Evolutionary conservation across 2,888 invertebrate genomes (phyloP).

Genomic region (Drosophila engyochracea): DNA sequence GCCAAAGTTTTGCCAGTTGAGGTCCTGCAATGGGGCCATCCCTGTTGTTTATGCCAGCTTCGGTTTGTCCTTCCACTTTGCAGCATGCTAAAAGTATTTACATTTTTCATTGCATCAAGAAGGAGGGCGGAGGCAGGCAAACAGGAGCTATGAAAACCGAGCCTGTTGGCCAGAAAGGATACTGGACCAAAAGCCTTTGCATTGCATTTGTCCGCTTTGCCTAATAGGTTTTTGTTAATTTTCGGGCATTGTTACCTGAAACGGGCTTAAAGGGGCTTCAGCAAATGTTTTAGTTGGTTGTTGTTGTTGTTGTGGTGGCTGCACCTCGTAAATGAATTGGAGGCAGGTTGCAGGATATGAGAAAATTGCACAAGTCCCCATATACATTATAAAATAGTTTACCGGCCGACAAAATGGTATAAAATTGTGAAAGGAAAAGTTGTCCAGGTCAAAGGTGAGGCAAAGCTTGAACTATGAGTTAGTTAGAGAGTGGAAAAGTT

Average conservation of each 20-base stretch:
- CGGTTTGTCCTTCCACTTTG: slow-evolving; percentile 53
- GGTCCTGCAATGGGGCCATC: slow-evolving; percentile 41
- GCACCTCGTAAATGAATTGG: slow-evolving; percentile 34
- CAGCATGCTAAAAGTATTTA: slow-evolving; percentile 76
- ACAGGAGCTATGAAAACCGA: not conserved
- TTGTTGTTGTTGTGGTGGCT: slow-evolving; percentile 17
- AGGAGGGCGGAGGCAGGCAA: slow-evolving; percentile 9
- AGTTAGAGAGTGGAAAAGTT: slow-evolving; percentile 25
- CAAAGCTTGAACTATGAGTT: slow-evolving; percentile 10
- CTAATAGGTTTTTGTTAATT: slow-evolving; percentile 80
- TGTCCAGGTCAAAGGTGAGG: slow-evolving; percentile 56
- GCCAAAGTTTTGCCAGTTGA: slow-evolving; percentile 62
- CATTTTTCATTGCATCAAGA: slow-evolving; percentile 68
- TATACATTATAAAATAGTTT: slow-evolving; percentile 67
- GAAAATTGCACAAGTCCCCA: slow-evolving; percentile 71
- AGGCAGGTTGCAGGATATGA: slow-evolving; percentile 52
- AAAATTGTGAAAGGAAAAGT: slow-evolving; percentile 40
- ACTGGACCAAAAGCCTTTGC: slow-evolving; percentile 40
- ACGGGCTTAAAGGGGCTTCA: slow-evolving; percentile 59
- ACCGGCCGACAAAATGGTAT: slow-evolving; percentile 34
- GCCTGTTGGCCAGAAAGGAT: slow-evolving; percentile 32
- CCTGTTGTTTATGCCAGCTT: slow-evolving; percentile 20
- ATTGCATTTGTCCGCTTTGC: slow-evolving; percentile 62
- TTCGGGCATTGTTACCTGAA: slow-evolving; percentile 59
- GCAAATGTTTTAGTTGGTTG: slow-evolving; percentile 53